Evolutionary conservation across 2,113 vertebrate species (phyloP).

Genomic region (Etheostoma cragini): DNA sequence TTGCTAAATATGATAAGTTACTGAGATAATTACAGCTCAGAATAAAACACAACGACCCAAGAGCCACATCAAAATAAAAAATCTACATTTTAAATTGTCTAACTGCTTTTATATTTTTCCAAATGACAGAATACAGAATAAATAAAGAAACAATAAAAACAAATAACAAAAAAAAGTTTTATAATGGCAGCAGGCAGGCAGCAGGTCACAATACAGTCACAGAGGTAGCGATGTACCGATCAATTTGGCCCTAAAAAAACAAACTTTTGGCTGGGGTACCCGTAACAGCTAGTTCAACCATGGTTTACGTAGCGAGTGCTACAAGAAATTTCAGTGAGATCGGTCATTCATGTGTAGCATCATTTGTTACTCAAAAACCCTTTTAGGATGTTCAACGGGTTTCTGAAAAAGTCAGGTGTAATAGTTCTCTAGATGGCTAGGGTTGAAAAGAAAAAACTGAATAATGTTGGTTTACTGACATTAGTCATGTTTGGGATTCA

Average conservation of each 20-base stretch:
- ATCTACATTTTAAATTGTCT: not conserved
- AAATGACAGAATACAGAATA: not conserved
- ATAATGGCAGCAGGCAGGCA: constrained; percentile 19
- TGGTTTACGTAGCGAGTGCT: not conserved
- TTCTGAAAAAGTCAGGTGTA: not conserved
- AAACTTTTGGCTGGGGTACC: no score
- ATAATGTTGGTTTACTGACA: not conserved
- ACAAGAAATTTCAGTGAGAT: not conserved
- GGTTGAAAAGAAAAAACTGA: not conserved
- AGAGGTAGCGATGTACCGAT: no score
- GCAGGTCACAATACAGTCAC: constrained; percentile 23
- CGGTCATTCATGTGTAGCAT: not conserved
- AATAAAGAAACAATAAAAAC: not conserved
- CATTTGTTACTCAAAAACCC: not conserved
- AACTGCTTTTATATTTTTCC: not conserved
- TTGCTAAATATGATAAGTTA: not conserved
- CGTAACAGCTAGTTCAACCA: not conserved
- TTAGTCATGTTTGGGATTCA: not conserved
- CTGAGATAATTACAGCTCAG: not conserved
- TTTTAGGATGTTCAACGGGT: not conserved
- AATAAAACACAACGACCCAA: not conserved
- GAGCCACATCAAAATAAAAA: not conserved
- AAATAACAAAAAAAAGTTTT: not conserved
- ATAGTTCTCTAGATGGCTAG: not conserved
- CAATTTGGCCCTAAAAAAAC: no score